Conservation (phyloP, 2,888 invertebrate genomes). For the Sepioteuthis lessoniana region DNA sequence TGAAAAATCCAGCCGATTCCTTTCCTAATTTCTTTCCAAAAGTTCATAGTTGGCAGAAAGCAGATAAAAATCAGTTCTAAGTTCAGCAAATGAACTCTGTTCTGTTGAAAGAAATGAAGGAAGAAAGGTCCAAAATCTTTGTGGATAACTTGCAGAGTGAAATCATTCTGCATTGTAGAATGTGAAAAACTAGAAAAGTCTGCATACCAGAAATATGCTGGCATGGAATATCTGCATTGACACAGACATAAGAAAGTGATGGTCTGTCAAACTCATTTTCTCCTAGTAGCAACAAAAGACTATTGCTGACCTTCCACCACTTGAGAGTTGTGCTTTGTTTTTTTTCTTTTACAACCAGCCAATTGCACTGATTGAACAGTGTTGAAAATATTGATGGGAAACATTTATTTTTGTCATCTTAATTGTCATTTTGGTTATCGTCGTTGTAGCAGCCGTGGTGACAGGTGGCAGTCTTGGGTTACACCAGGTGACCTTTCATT, state of each 20-base stretch:
- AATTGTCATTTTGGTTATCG: neutral
- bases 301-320: neutral
- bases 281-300: slow-evolving; percentile 23
- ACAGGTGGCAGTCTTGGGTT: slow-evolving; percentile 35
- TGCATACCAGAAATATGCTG: neutral
- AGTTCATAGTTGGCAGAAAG: neutral
- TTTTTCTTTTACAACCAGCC: slow-evolving; percentile 2
- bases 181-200: neutral
- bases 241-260: neutral
- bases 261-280: neutral
- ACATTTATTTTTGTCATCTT: neutral
- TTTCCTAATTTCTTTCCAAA: neutral
- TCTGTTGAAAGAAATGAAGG: neutral
- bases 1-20: neutral
- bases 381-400: neutral
- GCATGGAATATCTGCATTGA: neutral
- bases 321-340: neutral
- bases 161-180: slow-evolving; percentile 1
- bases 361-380: neutral
- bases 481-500: slow-evolving; percentile 48
- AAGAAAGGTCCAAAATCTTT: neutral
- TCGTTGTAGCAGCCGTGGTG: slow-evolving; percentile 26
- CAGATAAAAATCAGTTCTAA: neutral
- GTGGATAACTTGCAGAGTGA: neutral
- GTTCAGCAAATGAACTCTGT: neutral